Evolutionary conservation across 2,888 invertebrate species (phyloP).

Genomic region (Chymomyza procnemis): DNA sequence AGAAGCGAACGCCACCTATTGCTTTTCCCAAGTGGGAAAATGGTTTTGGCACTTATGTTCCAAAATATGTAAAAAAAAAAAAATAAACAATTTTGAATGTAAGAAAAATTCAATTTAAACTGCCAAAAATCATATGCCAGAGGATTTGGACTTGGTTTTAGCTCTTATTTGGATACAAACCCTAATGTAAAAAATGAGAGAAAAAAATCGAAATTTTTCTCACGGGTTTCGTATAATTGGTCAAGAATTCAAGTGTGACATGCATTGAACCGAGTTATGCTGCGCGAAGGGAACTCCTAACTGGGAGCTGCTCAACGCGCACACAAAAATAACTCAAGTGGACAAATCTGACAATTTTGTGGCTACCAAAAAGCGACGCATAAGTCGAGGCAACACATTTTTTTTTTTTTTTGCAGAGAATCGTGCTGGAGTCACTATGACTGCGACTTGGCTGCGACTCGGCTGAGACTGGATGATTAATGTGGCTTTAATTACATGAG

Average conservation of each 20-base stretch:
- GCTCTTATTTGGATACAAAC: background rate
- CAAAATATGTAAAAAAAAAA: background rate
- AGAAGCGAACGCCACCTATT: too few relatives aligned
- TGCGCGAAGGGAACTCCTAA: background rate
- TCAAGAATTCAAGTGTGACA: constrained; percentile 62
- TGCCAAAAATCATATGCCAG: background rate
- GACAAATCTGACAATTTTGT: constrained; percentile 74
- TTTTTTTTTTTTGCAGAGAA: constrained; percentile 5
- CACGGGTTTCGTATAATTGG: constrained; percentile 73
- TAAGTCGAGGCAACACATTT: constrained; percentile 14
- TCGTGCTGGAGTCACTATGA: constrained; percentile 15
- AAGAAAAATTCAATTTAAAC: background rate
- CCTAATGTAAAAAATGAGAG: background rate
- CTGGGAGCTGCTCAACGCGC: constrained; percentile 10
- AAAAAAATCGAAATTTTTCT: constrained; percentile 31
- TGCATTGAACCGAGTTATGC: constrained; percentile 35
- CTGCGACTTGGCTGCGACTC: constrained; percentile 2
- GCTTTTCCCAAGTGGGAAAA: too few relatives aligned
- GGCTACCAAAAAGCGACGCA: constrained; percentile 60
- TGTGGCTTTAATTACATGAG: constrained; percentile 77
- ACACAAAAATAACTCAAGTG: constrained; percentile 72
- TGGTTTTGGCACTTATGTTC: too few relatives aligned
- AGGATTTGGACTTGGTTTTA: background rate
- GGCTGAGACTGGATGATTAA: constrained; percentile 68
- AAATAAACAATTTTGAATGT: background rate